A percentile compares a stretch with the other conserved stretches of the same genome.
Evolutionary conservation across 1,140 invertebrate genomes (phyloP).

Genomic region (Drosophila biarmipes): DNA sequence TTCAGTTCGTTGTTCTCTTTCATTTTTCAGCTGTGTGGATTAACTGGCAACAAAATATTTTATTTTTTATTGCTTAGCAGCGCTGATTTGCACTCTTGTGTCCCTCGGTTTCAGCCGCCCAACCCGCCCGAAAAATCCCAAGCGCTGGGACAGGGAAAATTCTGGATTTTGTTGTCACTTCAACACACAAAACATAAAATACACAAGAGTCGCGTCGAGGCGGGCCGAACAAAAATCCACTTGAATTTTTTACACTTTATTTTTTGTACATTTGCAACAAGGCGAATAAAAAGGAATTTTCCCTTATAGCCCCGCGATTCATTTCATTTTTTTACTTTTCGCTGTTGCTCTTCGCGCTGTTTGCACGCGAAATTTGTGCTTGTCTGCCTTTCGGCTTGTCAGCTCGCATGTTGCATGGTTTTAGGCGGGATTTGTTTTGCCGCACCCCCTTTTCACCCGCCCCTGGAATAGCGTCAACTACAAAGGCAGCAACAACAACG

Average conservation of each 20-base stretch:
- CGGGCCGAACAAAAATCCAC: slow-evolving; percentile 74
- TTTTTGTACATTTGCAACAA: slow-evolving; percentile 72
- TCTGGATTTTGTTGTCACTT: slow-evolving; percentile 82
- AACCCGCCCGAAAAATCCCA: not conserved
- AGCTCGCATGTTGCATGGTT: slow-evolving; percentile 82
- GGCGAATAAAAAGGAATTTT: slow-evolving; percentile 38
- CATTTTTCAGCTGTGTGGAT: slow-evolving; percentile 64
- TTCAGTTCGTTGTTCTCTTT: slow-evolving; percentile 40
- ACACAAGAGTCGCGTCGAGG: slow-evolving; percentile 49
- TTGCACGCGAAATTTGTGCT: slow-evolving; percentile 82
- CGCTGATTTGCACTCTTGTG: slow-evolving; percentile 72
- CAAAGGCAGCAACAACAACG: slow-evolving; percentile 53
- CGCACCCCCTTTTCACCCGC: not conserved
- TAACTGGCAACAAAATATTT: slow-evolving; percentile 81
- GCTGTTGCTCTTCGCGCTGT: slow-evolving; percentile 49
- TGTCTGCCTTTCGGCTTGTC: slow-evolving; percentile 82
- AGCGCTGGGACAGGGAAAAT: slow-evolving; percentile 46
- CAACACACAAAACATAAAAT: slow-evolving; percentile 70
- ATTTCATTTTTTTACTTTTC: not conserved
- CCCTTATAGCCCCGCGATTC: slow-evolving; percentile 3
- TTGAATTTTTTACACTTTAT: slow-evolving; percentile 83
- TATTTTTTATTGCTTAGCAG: slow-evolving; percentile 81
- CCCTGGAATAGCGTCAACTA: slow-evolving; percentile 57
- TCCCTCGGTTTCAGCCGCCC: slow-evolving; percentile 3
- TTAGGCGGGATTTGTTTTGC: slow-evolving; percentile 78